These are phyloP conservation scores for Grapholita molesta DNA, from an alignment of 1,140 invertebrate genomes.

Conservation along the genomic window DNA sequence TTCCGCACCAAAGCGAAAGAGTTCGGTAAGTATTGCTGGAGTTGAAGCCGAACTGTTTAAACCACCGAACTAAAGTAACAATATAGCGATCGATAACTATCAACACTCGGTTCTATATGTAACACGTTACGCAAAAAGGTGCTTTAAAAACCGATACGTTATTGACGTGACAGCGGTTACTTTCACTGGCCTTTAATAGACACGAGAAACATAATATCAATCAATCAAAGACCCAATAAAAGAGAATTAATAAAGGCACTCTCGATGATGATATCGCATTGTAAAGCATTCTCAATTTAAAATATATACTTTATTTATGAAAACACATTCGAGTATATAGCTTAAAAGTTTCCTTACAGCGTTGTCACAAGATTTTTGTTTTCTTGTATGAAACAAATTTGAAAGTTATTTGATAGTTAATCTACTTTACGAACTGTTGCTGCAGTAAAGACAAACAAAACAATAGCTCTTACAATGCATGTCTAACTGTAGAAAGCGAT, in stretches of 20 bases:
- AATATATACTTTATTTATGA: neutral
- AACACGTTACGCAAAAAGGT: constrained; percentile 4
- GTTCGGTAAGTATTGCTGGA: neutral
- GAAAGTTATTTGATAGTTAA: neutral
- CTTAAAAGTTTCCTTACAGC: too few species aligned
- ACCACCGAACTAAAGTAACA: neutral
- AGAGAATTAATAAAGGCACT: neutral
- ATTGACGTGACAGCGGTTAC: constrained; percentile 14
- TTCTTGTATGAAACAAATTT: neutral
- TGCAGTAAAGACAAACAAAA: neutral
- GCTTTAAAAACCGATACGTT: constrained; percentile 11
- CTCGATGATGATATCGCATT: neutral
- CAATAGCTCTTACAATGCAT: neutral
- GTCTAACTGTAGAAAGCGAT: constrained; percentile 17
- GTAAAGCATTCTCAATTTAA: neutral
- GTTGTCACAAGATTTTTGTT: too few species aligned
- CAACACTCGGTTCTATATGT: neutral
- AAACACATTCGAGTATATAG: too few species aligned
- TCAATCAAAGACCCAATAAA: constrained; percentile 4
- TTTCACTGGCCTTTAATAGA: constrained; percentile 13
- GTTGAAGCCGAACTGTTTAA: neutral
- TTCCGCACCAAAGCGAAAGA: too few species aligned
- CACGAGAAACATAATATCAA: constrained; percentile 9
- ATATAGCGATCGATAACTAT: neutral
- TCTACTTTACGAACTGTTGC: neutral